Percentiles rank a stretch among this genome's conserved stretches.
phyloP scores from a whole-genome alignment of 2,888 invertebrate species.

The Drosophila affinis region DNA sequence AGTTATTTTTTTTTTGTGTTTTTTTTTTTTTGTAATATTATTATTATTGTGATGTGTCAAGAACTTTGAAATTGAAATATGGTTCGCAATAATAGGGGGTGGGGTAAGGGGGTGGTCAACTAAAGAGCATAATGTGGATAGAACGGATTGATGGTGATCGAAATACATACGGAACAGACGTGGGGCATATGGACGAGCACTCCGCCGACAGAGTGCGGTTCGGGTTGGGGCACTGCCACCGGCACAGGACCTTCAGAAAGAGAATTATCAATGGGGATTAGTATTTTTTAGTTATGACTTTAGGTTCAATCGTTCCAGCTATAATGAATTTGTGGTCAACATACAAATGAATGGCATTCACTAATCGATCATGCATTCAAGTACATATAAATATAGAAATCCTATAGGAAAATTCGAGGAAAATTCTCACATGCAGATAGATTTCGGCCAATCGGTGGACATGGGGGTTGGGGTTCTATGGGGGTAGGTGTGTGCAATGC shows the following conservation, averaged over 20 bases:
- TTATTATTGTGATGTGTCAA: slow-evolving; percentile 35
- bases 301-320: slow-evolving; percentile 23
- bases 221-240: slow-evolving; percentile 86
- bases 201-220: slow-evolving; percentile 91
- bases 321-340: slow-evolving; percentile 59
- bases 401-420: slow-evolving; percentile 44
- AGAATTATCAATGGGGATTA: slow-evolving; percentile 54
- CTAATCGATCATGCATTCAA: slow-evolving; percentile 69
- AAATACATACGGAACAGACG: slow-evolving; percentile 88
- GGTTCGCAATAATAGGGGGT: slow-evolving; percentile 41
- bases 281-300: slow-evolving; percentile 18
- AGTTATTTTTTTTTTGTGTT: slow-evolving; percentile 25
- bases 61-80: slow-evolving; percentile 47
- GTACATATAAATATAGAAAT: slow-evolving; percentile 62
- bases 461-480: not conserved
- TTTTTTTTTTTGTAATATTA: slow-evolving; percentile 22
- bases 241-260: slow-evolving; percentile 84
- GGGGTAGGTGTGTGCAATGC: not conserved
- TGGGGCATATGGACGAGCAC: slow-evolving; percentile 96
- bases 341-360: slow-evolving; percentile 67
- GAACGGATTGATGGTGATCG: slow-evolving; percentile 37
- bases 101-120: slow-evolving; percentile 38
- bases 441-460: not conserved
- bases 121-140: slow-evolving; percentile 55
- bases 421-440: slow-evolving; percentile 41